A percentile compares a stretch with the other conserved stretches of the same genome.
Conservation (phyloP, 1,140 invertebrate genomes). For the Saccostrea cuccullata region DNA sequence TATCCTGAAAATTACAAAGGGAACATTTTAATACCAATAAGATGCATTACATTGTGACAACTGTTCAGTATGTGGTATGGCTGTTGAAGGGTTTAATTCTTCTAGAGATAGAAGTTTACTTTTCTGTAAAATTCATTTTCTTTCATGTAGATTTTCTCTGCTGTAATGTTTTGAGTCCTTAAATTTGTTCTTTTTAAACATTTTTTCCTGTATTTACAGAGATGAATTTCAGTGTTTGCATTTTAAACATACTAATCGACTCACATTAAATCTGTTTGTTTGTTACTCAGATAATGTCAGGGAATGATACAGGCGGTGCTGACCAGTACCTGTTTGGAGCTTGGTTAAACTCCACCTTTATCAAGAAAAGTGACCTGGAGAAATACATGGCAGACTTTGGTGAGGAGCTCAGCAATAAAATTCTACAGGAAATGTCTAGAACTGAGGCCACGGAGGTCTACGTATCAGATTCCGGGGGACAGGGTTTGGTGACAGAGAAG, state of each 20-base stretch:
- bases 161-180: no score
- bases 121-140: no score
- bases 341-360: conserved; percentile 79
- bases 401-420: conserved; percentile 70
- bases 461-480: background rate
- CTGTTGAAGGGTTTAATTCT: no score
- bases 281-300: conserved; percentile 60
- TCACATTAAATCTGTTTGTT: background rate
- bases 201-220: background rate
- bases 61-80: no score
- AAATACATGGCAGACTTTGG: conserved; percentile 74
- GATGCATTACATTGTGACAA: no score
- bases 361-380: conserved; percentile 80
- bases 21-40: no score
- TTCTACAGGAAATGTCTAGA: conserved; percentile 62
- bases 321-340: conserved; percentile 71
- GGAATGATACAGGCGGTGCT: conserved; percentile 56
- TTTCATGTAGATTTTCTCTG: no score
- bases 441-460: conserved; percentile 46
- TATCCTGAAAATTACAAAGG: background rate
- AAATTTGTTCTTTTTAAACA: no score
- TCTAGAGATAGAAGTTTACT: no score
- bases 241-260: no score
- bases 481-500: background rate
- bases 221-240: no score